Conservation (phyloP, 2,888 invertebrate genomes). For the Venustoraphidia nigricollis region DNA sequence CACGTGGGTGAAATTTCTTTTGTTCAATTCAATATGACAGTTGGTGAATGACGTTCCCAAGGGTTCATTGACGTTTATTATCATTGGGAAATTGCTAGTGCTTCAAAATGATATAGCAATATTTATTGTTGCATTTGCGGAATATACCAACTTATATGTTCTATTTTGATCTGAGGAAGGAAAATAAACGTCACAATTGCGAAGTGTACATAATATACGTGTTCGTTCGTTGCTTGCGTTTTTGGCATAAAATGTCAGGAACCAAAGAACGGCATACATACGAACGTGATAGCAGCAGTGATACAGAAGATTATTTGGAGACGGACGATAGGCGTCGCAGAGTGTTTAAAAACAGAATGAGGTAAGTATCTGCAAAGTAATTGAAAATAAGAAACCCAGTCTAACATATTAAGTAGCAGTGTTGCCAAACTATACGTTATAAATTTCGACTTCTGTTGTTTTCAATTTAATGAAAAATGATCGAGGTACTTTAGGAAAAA, state of each 20-base stretch:
- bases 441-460: background rate
- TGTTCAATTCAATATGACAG: too few relatives aligned
- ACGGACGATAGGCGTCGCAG: constrained; percentile 53
- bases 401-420: background rate
- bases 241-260: constrained; percentile 5
- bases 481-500: too few relatives aligned
- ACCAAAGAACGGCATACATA: constrained; percentile 5
- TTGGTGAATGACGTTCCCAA: too few relatives aligned
- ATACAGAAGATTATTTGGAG: constrained; percentile 68
- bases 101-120: too few relatives aligned
- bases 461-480: background rate
- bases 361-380: constrained; percentile 27
- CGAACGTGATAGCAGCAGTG: constrained; percentile 56
- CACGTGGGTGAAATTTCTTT: too few relatives aligned
- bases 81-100: too few relatives aligned
- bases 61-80: too few relatives aligned
- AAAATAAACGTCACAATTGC: too few relatives aligned
- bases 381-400: constrained; percentile 2
- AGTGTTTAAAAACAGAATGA: constrained; percentile 53
- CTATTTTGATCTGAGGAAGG: too few relatives aligned
- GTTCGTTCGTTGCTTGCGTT: constrained; percentile 4
- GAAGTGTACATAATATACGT: background rate
- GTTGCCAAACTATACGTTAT: too few relatives aligned
- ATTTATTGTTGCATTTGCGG: too few relatives aligned
- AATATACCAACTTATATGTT: too few relatives aligned